Percentiles rank a stretch among this genome's conserved stretches.
phyloP scores from a whole-genome alignment of 2,113 vertebrate species.

The Oenanthe oenanthe region DNA sequence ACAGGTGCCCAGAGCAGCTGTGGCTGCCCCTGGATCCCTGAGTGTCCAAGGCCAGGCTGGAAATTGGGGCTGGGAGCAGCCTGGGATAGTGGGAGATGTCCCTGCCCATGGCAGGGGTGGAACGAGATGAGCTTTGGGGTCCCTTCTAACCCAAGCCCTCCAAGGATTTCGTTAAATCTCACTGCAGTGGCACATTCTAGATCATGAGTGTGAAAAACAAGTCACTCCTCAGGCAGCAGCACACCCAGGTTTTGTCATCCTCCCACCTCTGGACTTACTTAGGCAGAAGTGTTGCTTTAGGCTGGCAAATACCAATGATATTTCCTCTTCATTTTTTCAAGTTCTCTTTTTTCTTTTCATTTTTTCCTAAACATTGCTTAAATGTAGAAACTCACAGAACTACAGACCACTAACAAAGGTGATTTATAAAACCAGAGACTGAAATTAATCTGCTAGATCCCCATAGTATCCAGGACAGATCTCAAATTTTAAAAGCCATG shows the following conservation, averaged over 20 bases:
- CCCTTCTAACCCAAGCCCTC: not conserved
- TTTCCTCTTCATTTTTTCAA: not conserved
- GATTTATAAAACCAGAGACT: not conserved
- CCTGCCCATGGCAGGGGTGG: not conserved
- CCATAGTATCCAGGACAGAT: not conserved
- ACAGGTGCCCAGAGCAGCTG: not conserved
- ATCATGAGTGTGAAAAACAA: not conserved
- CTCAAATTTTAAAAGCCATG: not conserved
- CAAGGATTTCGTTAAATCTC: not conserved
- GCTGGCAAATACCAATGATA: not conserved
- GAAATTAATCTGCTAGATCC: not conserved
- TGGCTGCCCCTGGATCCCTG: not conserved
- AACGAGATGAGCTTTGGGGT: rapidly evolving
- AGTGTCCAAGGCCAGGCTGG: not conserved
- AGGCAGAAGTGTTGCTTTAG: not conserved
- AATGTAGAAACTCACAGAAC: not conserved
- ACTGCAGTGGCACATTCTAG: not conserved
- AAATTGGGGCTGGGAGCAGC: not conserved
- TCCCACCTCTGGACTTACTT: not conserved
- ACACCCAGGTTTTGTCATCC: not conserved
- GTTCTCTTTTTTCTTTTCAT: not conserved
- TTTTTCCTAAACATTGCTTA: not conserved
- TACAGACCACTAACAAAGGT: not conserved
- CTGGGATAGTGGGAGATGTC: not conserved
- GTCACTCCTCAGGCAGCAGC: not conserved